Base-by-base conservation (phyloP, 2,888 invertebrate genomes). In the Lumbricus terrestris region DNA sequence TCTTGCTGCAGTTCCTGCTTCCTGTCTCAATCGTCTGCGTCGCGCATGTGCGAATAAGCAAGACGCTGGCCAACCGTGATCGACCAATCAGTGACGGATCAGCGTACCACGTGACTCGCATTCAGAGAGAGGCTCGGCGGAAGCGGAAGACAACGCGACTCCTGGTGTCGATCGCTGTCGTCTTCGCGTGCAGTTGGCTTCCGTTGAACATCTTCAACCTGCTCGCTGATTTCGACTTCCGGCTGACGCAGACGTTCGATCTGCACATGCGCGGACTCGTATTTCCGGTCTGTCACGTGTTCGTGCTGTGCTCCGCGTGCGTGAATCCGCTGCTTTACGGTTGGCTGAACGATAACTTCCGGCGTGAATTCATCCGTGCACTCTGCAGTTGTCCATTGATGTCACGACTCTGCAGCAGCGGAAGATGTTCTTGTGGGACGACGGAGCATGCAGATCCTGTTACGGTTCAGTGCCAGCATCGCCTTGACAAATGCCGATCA, bases 321-420 rank as follows among this genome's bases (percentile, higher is more conserved):
- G 97, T 97, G 47, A 98, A 98, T 95, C 98, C 98, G 0, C 95
- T 98, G 37, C 96, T 98, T 4, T 98, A 98, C 95, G 98, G 98
- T 20, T 98, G 98, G 97, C 96, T 98, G 93, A 98, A 98, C 95
- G 98, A 98, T 93, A 98, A 98, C 95, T 98, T 98, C 95, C 96
- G 97, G 93, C 97, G 97, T 94, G 98, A 98, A 95, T 98, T 98
- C 94, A 90, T 93, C 35, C 94, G 93, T 89, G 93, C 95, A 35
- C 92, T 95, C n/a, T 93, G 93, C 85, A n/a, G n/a, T n/a, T 89
- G 91, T 82, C 33, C 34, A 35, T 35, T 33, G 33, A 35, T 35
- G 15, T 83, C 33, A 35, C n/a, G 47, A 23, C 23, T 47, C 3
- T n/a, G n/a, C n/a, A 13, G n/a, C n/a, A 13, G 47, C 20, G 47